phyloP scores from a whole-genome alignment of 1,140 invertebrate species.

The Bombus picipes region DNA sequence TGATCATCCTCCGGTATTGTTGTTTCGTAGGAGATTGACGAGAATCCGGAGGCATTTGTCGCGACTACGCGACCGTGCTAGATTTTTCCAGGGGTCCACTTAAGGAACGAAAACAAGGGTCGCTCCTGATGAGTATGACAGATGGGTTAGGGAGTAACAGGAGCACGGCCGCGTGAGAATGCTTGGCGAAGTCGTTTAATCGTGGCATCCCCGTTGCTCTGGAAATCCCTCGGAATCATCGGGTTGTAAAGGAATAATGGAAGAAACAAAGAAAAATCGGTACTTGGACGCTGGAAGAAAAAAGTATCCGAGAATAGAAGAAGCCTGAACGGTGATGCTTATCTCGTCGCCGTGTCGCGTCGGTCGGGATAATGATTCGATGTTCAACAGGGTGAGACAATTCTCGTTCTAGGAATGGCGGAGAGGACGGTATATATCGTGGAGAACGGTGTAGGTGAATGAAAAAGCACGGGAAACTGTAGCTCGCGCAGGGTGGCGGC shows the following conservation, averaged over 20 bases:
- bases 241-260: background rate
- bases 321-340: background rate
- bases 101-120: conserved; percentile 44
- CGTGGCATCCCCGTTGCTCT: background rate
- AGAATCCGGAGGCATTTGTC: background rate
- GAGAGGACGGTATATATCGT: background rate
- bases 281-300: background rate
- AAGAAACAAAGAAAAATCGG: background rate
- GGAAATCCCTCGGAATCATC: conserved; percentile 6
- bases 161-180: conserved; percentile 42
- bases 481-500: background rate
- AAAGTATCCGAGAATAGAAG: background rate
- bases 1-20: too few species aligned
- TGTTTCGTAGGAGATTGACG: background rate
- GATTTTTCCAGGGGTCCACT: conserved; percentile 14
- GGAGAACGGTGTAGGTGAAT: background rate
- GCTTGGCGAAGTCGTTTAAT: conserved; percentile 29
- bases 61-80: background rate
- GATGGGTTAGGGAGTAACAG: conserved; percentile 41
- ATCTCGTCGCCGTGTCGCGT: background rate
- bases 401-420: background rate
- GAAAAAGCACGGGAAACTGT: background rate
- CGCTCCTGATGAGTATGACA: conserved; percentile 45
- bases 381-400: background rate
- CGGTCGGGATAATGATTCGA: background rate